These are phyloP conservation scores for Amblyraja radiata DNA, from an alignment of 2,797 vertebrate species.

Conservation along the genomic window DNA sequence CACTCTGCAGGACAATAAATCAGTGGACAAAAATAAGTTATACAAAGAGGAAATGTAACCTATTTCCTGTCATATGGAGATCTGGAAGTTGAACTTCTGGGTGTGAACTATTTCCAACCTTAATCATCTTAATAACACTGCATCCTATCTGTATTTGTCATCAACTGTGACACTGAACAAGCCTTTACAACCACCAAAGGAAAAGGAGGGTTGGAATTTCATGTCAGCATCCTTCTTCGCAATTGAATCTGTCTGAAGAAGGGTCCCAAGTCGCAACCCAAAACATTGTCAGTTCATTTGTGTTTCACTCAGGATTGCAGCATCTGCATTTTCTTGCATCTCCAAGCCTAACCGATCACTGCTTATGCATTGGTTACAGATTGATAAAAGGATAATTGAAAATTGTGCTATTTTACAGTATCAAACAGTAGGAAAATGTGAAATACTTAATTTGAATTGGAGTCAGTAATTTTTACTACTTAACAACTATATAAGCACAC, in stretches of 20 bases:
- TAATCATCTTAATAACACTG: constrained; percentile 6
- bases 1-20: constrained; percentile 24
- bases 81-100: background rate
- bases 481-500: too few relatives aligned
- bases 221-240: too few relatives aligned
- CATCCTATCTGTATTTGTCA: constrained; percentile 41
- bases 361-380: constrained; percentile 9
- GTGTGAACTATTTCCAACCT: constrained; percentile 29
- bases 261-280: too few relatives aligned
- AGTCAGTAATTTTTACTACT: background rate
- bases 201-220: too few relatives aligned
- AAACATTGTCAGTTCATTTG: too few relatives aligned
- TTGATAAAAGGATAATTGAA: background rate
- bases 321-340: too few relatives aligned
- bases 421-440: too few relatives aligned
- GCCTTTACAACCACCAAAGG: background rate
- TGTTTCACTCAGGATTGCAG: too few relatives aligned
- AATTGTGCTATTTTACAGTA: background rate
- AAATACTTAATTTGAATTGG: background rate
- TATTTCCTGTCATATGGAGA: background rate
- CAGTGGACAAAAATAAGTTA: constrained; percentile 14
- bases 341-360: background rate
- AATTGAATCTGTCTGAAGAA: too few relatives aligned
- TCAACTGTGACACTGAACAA: constrained; percentile 32
- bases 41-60: background rate